phyloP scores from a whole-genome alignment of 2,888 invertebrate species.

The Campoletis raptor region DNA sequence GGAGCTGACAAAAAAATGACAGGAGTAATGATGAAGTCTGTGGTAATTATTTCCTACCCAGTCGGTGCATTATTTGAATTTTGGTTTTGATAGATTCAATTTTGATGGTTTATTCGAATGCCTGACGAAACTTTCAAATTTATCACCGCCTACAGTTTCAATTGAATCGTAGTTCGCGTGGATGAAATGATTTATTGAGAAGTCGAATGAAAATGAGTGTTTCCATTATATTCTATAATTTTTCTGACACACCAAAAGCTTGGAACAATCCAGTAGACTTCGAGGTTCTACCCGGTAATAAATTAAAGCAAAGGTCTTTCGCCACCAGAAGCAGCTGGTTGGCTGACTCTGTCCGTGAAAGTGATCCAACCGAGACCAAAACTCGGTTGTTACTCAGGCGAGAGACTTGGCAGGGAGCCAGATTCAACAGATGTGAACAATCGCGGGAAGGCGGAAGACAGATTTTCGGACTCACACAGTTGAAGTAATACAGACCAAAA shows the following conservation, averaged over 20 bases:
- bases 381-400: constrained; percentile 75
- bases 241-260: neutral
- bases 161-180: neutral
- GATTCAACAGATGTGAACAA: constrained; percentile 81
- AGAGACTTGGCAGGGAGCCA: constrained; percentile 76
- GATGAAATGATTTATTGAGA: neutral
- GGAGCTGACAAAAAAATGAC: no score
- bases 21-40: neutral
- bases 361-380: constrained; percentile 66
- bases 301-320: constrained; percentile 36
- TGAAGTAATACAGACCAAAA: neutral
- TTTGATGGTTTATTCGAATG: neutral
- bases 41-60: neutral
- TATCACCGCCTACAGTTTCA: neutral
- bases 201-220: neutral
- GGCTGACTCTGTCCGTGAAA: constrained; percentile 40
- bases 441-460: constrained; percentile 63
- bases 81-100: neutral
- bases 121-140: neutral
- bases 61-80: neutral
- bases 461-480: constrained; percentile 45
- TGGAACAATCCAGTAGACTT: neutral
- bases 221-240: neutral
- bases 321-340: constrained; percentile 29
- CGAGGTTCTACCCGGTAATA: constrained; percentile 8